phyloP scores from a whole-genome alignment of 2,113 vertebrate genomes.

The Phalacrocorax carbo region DNA sequence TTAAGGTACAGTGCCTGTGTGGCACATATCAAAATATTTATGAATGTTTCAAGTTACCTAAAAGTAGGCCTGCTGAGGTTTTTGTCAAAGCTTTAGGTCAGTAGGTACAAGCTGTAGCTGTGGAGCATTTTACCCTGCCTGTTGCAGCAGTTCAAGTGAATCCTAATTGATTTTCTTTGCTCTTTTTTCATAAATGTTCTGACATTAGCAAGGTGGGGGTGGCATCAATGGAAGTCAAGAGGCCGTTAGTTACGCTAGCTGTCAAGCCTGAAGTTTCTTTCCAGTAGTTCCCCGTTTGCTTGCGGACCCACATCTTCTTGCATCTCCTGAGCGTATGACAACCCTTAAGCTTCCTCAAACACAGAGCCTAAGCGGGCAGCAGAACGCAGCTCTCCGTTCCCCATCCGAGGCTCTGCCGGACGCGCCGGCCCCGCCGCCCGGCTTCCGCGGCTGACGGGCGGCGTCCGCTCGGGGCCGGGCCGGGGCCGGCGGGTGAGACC shows the following conservation, averaged over 20 bases:
- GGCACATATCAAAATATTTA: background rate
- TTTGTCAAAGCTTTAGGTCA: background rate
- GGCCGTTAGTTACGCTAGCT: background rate
- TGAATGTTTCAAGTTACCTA: background rate
- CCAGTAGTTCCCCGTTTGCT: fast-evolving
- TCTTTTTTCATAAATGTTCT: background rate
- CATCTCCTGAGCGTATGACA: fast-evolving
- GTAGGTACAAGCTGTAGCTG: background rate
- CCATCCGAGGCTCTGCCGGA: background rate
- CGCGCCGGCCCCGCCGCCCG: fast-evolving
- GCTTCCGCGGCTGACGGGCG: background rate
- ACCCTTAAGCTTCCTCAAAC: background rate
- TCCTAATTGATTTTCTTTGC: background rate
- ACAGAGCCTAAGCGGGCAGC: fast-evolving
- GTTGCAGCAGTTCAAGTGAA: background rate
- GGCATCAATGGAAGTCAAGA: fast-evolving
- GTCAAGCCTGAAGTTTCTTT: background rate
- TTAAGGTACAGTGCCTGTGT: no score
- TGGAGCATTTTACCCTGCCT: background rate
- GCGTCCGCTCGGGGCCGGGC: background rate
- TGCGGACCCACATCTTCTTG: background rate
- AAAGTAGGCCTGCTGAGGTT: background rate
- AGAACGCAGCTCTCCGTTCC: fast-evolving
- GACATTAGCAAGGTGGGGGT: background rate
- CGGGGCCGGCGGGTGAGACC: background rate